Evolutionary conservation across 2,113 vertebrate genomes (phyloP).

Genomic region (Lepus timidus): DNA sequence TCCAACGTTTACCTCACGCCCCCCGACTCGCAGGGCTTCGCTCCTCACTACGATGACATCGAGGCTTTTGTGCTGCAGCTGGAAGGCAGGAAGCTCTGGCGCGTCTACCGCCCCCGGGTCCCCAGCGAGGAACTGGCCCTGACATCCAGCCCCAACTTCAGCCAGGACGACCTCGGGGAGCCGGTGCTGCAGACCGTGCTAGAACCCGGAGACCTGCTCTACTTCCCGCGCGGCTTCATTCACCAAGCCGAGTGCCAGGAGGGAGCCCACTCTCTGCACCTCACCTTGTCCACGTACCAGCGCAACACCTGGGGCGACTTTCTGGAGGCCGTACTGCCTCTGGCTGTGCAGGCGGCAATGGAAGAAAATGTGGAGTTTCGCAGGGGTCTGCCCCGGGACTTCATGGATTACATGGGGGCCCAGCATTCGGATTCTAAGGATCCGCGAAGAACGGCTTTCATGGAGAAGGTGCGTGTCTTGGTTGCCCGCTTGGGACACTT

Average conservation of each 20-base stretch:
- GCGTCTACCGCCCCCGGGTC: constrained; percentile 94
- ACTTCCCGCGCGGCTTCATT: constrained; percentile 97
- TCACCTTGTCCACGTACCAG: constrained; percentile 97
- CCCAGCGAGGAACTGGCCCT: constrained; percentile 82
- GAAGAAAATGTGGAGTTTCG: constrained; percentile 97
- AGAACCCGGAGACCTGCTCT: constrained; percentile 96
- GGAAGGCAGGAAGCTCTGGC: constrained; percentile 97
- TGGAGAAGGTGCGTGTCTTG: constrained; percentile 89
- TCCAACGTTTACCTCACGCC: constrained; percentile 97
- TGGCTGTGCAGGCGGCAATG: constrained; percentile 94
- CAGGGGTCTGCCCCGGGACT: constrained; percentile 94
- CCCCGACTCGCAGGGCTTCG: constrained; percentile 95
- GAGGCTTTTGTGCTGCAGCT: constrained; percentile 98
- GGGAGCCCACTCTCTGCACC: constrained; percentile 93
- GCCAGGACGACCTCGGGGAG: constrained; percentile 91
- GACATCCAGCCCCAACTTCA: constrained; percentile 91
- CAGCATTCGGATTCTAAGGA: constrained; percentile 93
- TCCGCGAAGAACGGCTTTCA: constrained; percentile 89
- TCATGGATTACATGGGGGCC: constrained; percentile 95
- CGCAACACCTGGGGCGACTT: constrained; percentile 97
- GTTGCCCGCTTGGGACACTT: constrained; percentile 92
- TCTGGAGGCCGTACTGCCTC: constrained; percentile 93
- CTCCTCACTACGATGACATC: constrained; percentile 98
- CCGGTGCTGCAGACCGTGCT: constrained; percentile 94
- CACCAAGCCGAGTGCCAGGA: constrained; percentile 95